Evolutionary conservation across 92 coral and sea anemone genomes (phyloP).

Genomic region (Isaurus tuberculatus): DNA sequence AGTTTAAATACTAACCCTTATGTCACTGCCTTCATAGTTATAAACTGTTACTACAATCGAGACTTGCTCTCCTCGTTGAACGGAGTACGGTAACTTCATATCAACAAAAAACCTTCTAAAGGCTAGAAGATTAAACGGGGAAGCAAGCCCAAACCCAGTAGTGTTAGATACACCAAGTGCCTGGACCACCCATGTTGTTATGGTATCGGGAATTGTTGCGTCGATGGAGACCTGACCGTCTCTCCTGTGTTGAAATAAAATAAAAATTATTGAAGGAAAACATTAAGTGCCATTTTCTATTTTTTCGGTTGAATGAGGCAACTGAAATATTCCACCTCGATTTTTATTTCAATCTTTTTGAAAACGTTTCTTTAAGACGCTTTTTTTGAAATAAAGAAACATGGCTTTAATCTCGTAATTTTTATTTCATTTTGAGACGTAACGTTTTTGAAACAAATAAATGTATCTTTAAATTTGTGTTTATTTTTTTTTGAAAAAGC

Average conservation of each 20-base stretch:
- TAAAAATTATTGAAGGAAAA: not conserved
- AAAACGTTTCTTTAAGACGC: too few relatives aligned
- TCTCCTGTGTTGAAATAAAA: constrained; percentile 42
- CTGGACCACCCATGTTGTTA: constrained; percentile 93
- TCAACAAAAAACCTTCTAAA: constrained; percentile 68
- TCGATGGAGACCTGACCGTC: constrained; percentile 54
- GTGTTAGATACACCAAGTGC: constrained; percentile 92
- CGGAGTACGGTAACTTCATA: constrained; percentile 88
- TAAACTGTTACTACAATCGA: constrained; percentile 80
- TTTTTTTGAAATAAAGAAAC: too few relatives aligned
- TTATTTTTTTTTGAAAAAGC: too few relatives aligned
- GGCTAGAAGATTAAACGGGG: constrained; percentile 67
- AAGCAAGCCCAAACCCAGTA: constrained; percentile 92
- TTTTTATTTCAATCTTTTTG: too few relatives aligned
- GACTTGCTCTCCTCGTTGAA: constrained; percentile 95
- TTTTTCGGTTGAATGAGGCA: not conserved
- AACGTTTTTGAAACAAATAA: too few relatives aligned
- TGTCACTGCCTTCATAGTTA: constrained; percentile 60
- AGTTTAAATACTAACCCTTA: constrained; percentile 49
- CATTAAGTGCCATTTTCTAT: too few relatives aligned
- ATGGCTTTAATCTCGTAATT: too few relatives aligned
- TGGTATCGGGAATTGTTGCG: constrained; percentile 93
- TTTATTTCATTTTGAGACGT: too few relatives aligned
- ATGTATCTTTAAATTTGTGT: too few relatives aligned
- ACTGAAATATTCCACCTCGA: too few relatives aligned